Conservation (phyloP, 2,888 invertebrate genomes). For the Vesta saturnalis region DNA sequence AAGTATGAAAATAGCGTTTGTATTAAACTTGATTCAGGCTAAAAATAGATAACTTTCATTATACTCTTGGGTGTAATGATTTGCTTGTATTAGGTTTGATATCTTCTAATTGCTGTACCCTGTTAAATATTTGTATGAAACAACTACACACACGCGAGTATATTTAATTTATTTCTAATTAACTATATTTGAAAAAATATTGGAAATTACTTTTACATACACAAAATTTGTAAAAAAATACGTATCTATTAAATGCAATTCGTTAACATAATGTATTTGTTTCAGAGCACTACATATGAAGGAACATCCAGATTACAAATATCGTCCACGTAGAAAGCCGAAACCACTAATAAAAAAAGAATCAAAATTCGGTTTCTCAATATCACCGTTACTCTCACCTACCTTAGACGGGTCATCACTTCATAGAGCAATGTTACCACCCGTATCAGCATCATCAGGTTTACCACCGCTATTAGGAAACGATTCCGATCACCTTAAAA, state of each 20-base stretch:
- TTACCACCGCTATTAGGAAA: constrained; percentile 64
- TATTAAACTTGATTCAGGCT: no score
- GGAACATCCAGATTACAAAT: constrained; percentile 93
- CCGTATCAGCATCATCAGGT: constrained; percentile 62
- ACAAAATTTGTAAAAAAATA: no score
- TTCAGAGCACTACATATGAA: constrained; percentile 91
- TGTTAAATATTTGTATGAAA: no score
- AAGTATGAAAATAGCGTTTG: no score
- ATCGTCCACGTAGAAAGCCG: constrained; percentile 86
- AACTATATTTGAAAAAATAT: no score
- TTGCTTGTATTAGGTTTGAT: no score
- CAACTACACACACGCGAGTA: no score
- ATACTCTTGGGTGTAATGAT: no score
- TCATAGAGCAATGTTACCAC: constrained; percentile 64
- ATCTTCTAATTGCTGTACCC: no score
- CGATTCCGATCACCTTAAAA: constrained; percentile 69
- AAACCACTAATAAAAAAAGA: constrained; percentile 86
- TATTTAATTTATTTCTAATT: no score
- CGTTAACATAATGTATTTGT: constrained; percentile 45
- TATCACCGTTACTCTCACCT: constrained; percentile 72
- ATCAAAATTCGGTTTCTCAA: constrained; percentile 76
- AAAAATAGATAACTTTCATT: no score
- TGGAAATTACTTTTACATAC: no score
- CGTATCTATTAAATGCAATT: neutral
- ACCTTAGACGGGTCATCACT: constrained; percentile 60